Evolutionary conservation across 92 coral and sea anemone genomes (phyloP), one percentile per base, ranked within the genome.

Genomic region (Umimayanthus kanabou): DNA sequence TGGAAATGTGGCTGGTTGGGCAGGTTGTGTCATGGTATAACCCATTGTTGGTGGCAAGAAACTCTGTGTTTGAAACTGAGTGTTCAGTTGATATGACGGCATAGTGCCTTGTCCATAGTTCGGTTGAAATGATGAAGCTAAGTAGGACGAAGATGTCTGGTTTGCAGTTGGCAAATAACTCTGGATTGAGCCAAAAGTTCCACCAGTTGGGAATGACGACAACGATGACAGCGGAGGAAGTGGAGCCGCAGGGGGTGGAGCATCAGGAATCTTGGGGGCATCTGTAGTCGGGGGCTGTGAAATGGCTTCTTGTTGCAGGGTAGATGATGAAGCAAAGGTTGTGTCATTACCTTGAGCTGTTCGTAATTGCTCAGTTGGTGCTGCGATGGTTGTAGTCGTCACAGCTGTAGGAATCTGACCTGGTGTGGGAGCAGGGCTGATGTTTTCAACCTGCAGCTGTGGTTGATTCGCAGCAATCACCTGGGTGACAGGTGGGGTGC

Each of bases 341-440:
- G 94, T 90, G 79, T 94, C 95, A 26, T 81, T 91, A 23, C 94
- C 86, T 87, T 89, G 92, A 14, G 88, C 69, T 80, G 90, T 84
- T 87, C 90, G 91, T 22, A 91, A 88, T 13, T 92, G 91, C 5
- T 94, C 98, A n/a, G 88, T 40, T 33, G 92, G 20, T 25, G 84
- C 72, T 7, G 85, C 33, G 26, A 65, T 61, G 71, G 71, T 14
- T 26, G 90, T 37, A 13, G 90, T 42, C 85, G 90, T 85, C 74
- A 87, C 70, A 75, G 88, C 30, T 45, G 79, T 64, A 33, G 88
- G 88, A 43, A 78, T 85, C 85, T 88, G 87, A n/a, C 89, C 76
- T 7, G 97, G 92, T 13, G 94, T 89, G 22, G 95, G 92, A 18
- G 95, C 99, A 20, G 99, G 99, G 75, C 99, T 97, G 84, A 97